Conservation (phyloP, 2,888 invertebrate genomes). For the Iphiclides podalirius region DNA sequence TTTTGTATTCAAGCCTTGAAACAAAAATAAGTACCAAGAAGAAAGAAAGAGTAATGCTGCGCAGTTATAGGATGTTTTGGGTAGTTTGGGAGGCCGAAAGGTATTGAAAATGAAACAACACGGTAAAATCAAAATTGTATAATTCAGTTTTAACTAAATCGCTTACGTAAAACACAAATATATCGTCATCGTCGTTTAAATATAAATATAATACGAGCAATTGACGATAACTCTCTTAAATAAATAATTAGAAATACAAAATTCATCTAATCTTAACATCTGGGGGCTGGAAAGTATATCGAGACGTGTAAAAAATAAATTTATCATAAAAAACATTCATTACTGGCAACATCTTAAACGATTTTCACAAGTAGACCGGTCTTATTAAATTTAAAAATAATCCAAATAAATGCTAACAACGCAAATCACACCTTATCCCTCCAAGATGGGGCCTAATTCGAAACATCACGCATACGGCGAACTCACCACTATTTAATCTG, state of each 20-base stretch:
- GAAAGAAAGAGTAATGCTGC: too few species aligned
- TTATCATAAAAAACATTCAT: conserved; percentile 1
- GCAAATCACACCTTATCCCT: not conserved
- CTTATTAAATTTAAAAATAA: conserved; percentile 1
- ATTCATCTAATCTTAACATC: conserved; percentile 10
- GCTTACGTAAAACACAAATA: conserved; percentile 33
- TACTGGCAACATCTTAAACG: conserved; percentile 5
- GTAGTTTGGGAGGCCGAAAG: too few species aligned
- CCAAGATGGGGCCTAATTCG: not conserved
- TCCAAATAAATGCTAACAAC: not conserved
- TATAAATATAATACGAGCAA: conserved; percentile 23
- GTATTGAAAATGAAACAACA: conserved; percentile 26
- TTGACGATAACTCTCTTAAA: conserved; percentile 22
- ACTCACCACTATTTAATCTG: not conserved
- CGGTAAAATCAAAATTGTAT: conserved; percentile 63
- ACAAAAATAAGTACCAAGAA: too few species aligned
- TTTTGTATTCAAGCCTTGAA: too few species aligned
- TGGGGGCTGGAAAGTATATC: conserved; percentile 6
- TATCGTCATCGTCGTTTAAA: conserved; percentile 24
- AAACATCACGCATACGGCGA: not conserved
- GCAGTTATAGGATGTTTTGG: too few species aligned
- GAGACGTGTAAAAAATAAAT: conserved; percentile 9
- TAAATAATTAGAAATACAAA: conserved; percentile 23
- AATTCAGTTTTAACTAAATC: conserved; percentile 53
- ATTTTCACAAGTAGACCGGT: not conserved